Evolutionary conservation across 2,113 vertebrate species (phyloP), one percentile per base, ranked within the genome.

Genomic region (Prunella fulvescens): DNA sequence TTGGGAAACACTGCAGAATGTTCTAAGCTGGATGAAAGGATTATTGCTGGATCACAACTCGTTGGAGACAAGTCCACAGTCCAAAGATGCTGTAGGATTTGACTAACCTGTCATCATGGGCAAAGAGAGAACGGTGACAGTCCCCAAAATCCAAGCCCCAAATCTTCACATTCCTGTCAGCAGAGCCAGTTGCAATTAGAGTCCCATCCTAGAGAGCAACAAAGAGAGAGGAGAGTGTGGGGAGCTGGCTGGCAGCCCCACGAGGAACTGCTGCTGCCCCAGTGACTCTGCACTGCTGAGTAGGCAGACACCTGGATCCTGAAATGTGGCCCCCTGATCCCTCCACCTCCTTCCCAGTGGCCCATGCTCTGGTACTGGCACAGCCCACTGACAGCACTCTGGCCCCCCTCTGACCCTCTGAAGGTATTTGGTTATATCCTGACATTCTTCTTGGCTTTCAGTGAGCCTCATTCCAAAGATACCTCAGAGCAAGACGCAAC

Each of bases 121-220:
- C 99, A 92, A 99, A 99, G 94, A 99, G 98, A 66, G 99, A 99
- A 54, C 98, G 98, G 93, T 99, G 99, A 91, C 99, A 99, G 96
- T 99, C 99, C 23, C 99, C 99, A 16, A 99, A 99, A 96, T 99
- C 99, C 97, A 99, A 89, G 66, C 99, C 99, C 99, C 99, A 99
- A 74, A 99, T 98, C 95, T 99, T 99, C 92, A 99, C 99, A 25
- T 99, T 99, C 66, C 99, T 98, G 95, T 99, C 99, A 13, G 99
- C 99, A 22, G 99, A 99, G 44, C 99, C 99, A 0, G 99, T 99
- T 7, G 98, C 99, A 81, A 99, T 99, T 3, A 99, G 94, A 8
- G 98, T 66, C 80, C 98, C 99, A 80, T 99, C 99, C 99, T 99
- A 83, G 1, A 89, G 14, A 65, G 48, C 18, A 92, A 56, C 8